Percentiles rank a stretch among this genome's conserved stretches.
Conservation (phyloP, 2,797 vertebrate species). For the Glossophaga mutica region DNA sequence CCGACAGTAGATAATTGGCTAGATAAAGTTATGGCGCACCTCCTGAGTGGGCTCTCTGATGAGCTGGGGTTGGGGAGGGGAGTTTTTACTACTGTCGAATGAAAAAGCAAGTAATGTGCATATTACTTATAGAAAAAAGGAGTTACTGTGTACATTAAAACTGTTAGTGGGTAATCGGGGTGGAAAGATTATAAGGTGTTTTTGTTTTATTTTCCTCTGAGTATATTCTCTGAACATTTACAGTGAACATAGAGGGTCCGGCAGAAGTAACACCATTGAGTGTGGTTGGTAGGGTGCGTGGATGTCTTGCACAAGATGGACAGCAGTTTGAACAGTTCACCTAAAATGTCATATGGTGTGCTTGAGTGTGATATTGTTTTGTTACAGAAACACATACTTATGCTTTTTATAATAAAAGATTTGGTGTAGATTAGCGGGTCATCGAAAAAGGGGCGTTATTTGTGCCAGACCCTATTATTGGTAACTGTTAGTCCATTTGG, state of each 20-base stretch:
- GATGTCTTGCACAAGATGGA: too few species aligned
- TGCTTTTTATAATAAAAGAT: too few species aligned
- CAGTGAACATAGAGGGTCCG: too few species aligned
- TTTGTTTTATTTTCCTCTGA: not conserved
- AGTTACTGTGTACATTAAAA: not conserved
- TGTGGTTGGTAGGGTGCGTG: too few species aligned
- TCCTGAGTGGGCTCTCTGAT: not conserved
- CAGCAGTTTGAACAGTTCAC: too few species aligned
- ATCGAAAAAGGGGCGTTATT: too few species aligned
- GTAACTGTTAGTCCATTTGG: not conserved
- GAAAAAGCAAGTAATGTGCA: not conserved
- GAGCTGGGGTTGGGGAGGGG: not conserved
- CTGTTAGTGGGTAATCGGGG: too few species aligned
- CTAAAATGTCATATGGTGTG: too few species aligned
- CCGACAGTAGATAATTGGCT: rapidly evolving
- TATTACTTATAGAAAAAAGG: not conserved
- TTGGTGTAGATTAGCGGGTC: too few species aligned
- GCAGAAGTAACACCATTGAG: too few species aligned
- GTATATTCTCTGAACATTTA: not conserved
- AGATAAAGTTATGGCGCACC: not conserved
- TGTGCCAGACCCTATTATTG: not conserved
- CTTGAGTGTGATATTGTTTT: too few species aligned
- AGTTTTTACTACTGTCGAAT: not conserved
- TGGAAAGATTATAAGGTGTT: not conserved
- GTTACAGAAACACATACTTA: too few species aligned